phyloP scores from a whole-genome alignment of 1,140 invertebrate genomes.

The Cryptotermes secundus region DNA sequence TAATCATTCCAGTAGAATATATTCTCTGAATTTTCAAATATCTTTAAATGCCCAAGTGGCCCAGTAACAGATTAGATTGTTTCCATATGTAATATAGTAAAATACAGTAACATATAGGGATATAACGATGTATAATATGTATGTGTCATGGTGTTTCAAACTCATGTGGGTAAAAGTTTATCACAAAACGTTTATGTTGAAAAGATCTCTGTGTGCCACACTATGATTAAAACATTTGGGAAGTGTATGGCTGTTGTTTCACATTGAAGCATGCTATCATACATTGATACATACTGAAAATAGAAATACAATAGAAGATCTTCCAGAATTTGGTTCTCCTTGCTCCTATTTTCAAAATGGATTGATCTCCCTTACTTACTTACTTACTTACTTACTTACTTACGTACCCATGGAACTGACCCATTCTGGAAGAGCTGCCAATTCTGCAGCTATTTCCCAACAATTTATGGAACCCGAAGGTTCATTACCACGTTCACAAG shows the following conservation, averaged over 20 bases:
- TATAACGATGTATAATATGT: conserved; percentile 32
- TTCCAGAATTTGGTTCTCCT: too few relatives aligned
- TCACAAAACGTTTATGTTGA: conserved; percentile 29
- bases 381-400: too few relatives aligned
- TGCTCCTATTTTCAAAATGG: too few relatives aligned
- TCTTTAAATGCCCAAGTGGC: conserved; percentile 18
- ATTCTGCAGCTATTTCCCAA: too few relatives aligned
- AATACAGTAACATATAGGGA: conserved; percentile 25
- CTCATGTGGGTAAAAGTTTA: conserved; percentile 26
- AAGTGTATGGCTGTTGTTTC: conserved; percentile 27
- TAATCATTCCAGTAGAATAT: conserved; percentile 16
- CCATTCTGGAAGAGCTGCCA: too few relatives aligned
- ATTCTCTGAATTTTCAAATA: conserved; percentile 3
- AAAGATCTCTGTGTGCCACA: conserved; percentile 31
- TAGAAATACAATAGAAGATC: too few relatives aligned
- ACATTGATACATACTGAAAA: too few relatives aligned
- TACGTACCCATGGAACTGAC: too few relatives aligned
- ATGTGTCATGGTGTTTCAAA: conserved; percentile 29
- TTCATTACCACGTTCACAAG: too few relatives aligned
- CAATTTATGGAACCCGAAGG: too few relatives aligned
- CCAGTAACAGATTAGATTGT: conserved; percentile 32
- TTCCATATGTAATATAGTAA: conserved; percentile 21
- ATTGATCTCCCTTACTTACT: too few relatives aligned
- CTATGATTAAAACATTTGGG: conserved; percentile 32
- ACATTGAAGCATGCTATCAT: background rate